Evolutionary conservation across 2,888 invertebrate genomes (phyloP).

Genomic region (Drosophila subquinaria): DNA sequence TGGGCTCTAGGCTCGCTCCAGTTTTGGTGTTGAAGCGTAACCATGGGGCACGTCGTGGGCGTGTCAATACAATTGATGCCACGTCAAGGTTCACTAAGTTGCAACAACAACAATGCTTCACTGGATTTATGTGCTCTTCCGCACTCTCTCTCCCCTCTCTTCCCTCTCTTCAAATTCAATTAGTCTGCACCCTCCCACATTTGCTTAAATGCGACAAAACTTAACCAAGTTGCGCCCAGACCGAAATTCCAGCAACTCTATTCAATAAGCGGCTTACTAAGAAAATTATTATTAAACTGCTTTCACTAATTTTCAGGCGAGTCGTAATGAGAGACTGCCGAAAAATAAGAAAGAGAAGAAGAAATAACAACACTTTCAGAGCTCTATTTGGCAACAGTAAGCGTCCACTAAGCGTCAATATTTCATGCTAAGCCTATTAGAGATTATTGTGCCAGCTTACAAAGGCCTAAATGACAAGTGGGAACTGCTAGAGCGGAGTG

Average conservation of each 20-base stretch:
- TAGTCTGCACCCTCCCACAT: constrained; percentile 49
- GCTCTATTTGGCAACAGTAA: constrained; percentile 71
- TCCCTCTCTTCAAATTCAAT: constrained; percentile 48
- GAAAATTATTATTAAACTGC: constrained; percentile 72
- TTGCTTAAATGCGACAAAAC: constrained; percentile 30
- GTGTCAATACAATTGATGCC: constrained; percentile 54
- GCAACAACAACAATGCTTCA: constrained; percentile 10
- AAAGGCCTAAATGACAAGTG: constrained; percentile 72
- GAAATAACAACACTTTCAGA: constrained; percentile 51
- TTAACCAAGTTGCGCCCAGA: constrained; percentile 22
- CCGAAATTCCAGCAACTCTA: constrained; percentile 30
- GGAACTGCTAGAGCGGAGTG: constrained; percentile 18
- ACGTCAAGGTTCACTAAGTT: constrained; percentile 47
- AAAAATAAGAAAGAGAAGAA: constrained; percentile 1
- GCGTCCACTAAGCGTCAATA: constrained; percentile 77
- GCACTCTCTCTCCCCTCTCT: neutral
- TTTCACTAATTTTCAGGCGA: constrained; percentile 69
- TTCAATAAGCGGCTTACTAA: constrained; percentile 63
- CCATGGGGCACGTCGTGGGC: constrained; percentile 46
- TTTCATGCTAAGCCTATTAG: constrained; percentile 78
- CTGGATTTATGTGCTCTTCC: constrained; percentile 33
- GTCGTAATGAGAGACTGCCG: constrained; percentile 15
- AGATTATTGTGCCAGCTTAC: constrained; percentile 78
- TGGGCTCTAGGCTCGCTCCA: constrained; percentile 18
- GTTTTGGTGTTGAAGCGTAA: constrained; percentile 69